Evolutionary conservation across 2,797 vertebrate genomes (phyloP), one percentile per base, ranked within the genome.

Genomic region (Typhlichthys subterraneus): DNA sequence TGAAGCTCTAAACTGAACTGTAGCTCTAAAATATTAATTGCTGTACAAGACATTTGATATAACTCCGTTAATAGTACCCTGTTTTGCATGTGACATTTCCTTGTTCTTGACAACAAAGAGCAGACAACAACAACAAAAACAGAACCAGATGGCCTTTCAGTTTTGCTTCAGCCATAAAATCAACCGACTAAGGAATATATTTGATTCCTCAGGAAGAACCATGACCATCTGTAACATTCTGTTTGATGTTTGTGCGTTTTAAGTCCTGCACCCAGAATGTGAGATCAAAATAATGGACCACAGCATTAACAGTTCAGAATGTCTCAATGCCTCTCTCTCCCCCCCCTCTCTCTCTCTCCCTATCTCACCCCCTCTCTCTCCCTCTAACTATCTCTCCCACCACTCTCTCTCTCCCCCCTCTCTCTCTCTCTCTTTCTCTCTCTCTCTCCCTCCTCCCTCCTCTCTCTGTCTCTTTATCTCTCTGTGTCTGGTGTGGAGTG

Each of bases 271-370:
- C 71, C 73, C 65, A 59, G 70, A 70, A 79, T 74, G 1, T 3
- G 17, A 78, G 77, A 85, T 86, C 81, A 82, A 70, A 81, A 74
- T 64, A 1, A 15, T 1, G 48, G 68, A 70, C 67, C 71, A 58
- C 62, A 23, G n/a, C 29, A 55, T 13, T 31, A 56, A 46, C 23
- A 61, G 46, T 55, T 42, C 63, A 19, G 47, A 33, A 23, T 0
- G 29, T 31, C 52, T 29, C 23, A 29, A 29, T 29, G 15, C 8
- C 15, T 23, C 19, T 8, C 45, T n/a, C 45, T 29, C 29, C 19
- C n/a, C 5, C 23, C 6, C 19, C 45, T 31, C 15, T 13, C 15
- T 19, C 45, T 38, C 12, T 8, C 53, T 14, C 31, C 48, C 47
- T 15, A 2, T 15, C 10, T 19, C 13, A 11, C 52, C 12, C 5